phyloP scores from a whole-genome alignment of 2,113 vertebrate species.

The Hyla sarda region DNA sequence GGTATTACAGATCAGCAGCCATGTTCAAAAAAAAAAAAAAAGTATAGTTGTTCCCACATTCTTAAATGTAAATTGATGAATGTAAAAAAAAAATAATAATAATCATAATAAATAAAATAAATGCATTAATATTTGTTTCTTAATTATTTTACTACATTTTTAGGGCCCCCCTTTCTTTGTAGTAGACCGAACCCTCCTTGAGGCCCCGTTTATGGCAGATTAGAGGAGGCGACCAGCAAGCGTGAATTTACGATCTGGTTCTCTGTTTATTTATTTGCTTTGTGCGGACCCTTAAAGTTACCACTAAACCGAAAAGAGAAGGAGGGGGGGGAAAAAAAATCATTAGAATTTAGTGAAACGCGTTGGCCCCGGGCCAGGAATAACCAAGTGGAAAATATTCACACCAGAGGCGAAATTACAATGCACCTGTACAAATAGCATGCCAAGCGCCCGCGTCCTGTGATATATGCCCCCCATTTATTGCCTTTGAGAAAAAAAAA shows the following conservation, averaged over 20 bases:
- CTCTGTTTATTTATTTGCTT: conserved; percentile 72
- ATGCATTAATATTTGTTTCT: no score
- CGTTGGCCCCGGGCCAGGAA: conserved; percentile 70
- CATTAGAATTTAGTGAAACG: conserved; percentile 62
- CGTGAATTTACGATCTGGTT: conserved; percentile 67
- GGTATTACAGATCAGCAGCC: no score
- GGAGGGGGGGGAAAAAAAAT: conserved; percentile 59
- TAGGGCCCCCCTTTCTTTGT: neutral
- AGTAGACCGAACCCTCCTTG: neutral
- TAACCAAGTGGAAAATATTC: conserved; percentile 86
- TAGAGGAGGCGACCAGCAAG: conserved; percentile 29
- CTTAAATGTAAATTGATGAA: no score
- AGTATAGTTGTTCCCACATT: no score
- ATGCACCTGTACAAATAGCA: conserved; percentile 81
- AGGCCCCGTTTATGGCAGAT: conserved; percentile 56
- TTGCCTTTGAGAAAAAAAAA: conserved; percentile 43
- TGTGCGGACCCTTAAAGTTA: conserved; percentile 71
- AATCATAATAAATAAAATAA: no score
- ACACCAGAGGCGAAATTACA: conserved; percentile 71
- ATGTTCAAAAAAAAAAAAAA: no score
- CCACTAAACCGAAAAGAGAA: conserved; percentile 67
- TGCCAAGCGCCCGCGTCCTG: conserved; percentile 68
- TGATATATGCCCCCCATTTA: conserved; percentile 62
- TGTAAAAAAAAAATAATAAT: no score
- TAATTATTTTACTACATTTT: no score